Conservation (phyloP, 2,797 vertebrate species). For the Luscinia megarhynchos region DNA sequence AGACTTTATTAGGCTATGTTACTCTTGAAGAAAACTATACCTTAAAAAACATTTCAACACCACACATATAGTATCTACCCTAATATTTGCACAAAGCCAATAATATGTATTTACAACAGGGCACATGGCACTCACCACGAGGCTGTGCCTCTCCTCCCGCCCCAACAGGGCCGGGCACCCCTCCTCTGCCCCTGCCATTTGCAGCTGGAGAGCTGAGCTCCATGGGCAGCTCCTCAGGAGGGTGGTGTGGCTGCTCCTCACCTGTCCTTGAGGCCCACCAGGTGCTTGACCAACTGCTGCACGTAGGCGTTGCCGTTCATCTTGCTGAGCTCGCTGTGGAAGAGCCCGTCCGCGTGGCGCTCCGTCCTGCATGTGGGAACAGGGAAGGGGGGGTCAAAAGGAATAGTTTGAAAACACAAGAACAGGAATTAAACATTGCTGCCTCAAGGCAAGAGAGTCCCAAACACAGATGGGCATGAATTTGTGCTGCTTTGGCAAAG, state of each 20-base stretch:
- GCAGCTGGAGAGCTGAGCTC: neutral
- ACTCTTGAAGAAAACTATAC: too few species aligned
- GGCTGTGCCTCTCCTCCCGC: neutral
- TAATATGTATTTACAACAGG: too few species aligned
- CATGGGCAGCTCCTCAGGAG: neutral
- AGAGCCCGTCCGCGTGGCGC: conserved; percentile 71
- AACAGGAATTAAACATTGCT: neutral
- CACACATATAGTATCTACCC: too few species aligned
- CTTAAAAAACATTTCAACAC: too few species aligned
- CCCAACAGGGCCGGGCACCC: too few species aligned
- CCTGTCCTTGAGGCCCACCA: conserved; percentile 71
- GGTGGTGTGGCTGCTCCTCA: neutral
- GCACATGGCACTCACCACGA: neutral
- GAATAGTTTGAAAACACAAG: neutral
- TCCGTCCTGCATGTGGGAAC: neutral
- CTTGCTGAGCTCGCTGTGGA: conserved; percentile 78
- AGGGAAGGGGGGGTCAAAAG: neutral
- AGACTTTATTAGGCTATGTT: too few species aligned
- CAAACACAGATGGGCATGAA: neutral
- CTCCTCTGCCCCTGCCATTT: neutral
- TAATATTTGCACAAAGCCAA: too few species aligned
- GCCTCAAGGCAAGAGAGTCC: neutral
- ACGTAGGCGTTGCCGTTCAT: conserved; percentile 66
- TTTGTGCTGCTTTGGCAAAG: neutral
- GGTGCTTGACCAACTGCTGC: conserved; percentile 66